phyloP scores from a whole-genome alignment of 2,888 invertebrate genomes.

The Andrena dorsata region DNA sequence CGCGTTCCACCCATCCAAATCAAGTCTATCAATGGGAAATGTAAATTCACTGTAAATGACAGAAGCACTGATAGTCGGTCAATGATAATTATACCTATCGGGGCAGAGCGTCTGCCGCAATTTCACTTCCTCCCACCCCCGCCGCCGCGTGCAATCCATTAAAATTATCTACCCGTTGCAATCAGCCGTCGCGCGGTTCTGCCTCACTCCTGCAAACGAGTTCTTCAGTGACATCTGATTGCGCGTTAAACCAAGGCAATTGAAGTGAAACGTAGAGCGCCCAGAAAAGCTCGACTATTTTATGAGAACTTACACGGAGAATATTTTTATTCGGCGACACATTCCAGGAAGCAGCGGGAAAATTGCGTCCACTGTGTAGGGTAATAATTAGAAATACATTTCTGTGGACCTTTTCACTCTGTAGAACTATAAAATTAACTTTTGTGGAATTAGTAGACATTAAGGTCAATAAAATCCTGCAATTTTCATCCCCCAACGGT shows the following conservation, averaged over 20 bases:
- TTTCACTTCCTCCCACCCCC: conserved; percentile 6
- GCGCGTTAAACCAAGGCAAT: conserved; percentile 25
- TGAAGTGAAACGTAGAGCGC: background rate
- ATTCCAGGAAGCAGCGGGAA: too few relatives aligned
- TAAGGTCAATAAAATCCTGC: too few relatives aligned
- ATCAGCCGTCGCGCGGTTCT: conserved; percentile 21
- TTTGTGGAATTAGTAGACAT: too few relatives aligned
- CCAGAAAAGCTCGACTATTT: background rate
- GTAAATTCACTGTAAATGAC: conserved; percentile 65
- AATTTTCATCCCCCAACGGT: too few relatives aligned
- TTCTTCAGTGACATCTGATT: conserved; percentile 10
- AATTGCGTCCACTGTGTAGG: too few relatives aligned
- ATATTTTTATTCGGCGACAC: too few relatives aligned
- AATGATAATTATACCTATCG: conserved; percentile 59
- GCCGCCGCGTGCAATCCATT: conserved; percentile 38
- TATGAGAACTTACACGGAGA: background rate
- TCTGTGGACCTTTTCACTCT: too few relatives aligned
- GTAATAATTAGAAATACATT: too few relatives aligned
- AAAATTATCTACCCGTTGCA: conserved; percentile 48
- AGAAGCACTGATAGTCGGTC: conserved; percentile 55
- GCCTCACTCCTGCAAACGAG: conserved; percentile 8
- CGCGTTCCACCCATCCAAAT: conserved; percentile 38
- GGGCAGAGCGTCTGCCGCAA: conserved; percentile 4
- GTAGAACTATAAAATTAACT: too few relatives aligned
- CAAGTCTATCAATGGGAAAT: conserved; percentile 52